Evolutionary conservation across 2,888 invertebrate genomes (phyloP).

Genomic region (Phanerotoma sp.): DNA sequence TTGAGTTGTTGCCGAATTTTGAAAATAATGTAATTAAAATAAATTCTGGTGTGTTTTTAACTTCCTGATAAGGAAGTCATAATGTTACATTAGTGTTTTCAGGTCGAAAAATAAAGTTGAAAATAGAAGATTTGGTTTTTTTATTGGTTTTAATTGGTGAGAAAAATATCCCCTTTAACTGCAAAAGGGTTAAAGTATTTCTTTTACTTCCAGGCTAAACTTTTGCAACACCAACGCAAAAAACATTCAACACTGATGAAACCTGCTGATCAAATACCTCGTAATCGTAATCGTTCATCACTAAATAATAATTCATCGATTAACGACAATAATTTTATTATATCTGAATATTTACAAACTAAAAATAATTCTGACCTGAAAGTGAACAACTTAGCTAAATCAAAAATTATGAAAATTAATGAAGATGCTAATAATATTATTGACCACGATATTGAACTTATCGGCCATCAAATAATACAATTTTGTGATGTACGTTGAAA

Average conservation of each 20-base stretch:
- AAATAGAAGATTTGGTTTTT: no score
- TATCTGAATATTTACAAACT: slow-evolving; percentile 42
- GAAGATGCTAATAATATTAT: slow-evolving; percentile 43
- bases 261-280: slow-evolving; percentile 53
- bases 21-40: no score
- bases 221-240: slow-evolving; percentile 70
- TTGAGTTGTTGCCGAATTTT: no score
- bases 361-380: slow-evolving; percentile 38
- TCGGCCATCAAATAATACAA: slow-evolving; percentile 50
- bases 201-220: slow-evolving; percentile 59
- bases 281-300: slow-evolving; percentile 50
- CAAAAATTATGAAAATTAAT: slow-evolving; percentile 46
- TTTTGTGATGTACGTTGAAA: slow-evolving; percentile 55
- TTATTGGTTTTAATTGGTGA: no score
- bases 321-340: slow-evolving; percentile 41
- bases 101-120: no score
- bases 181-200: no score
- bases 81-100: no score
- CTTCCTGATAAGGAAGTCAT: no score
- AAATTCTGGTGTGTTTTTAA: no score
- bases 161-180: no score
- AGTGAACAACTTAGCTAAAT: slow-evolving; percentile 41
- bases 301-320: slow-evolving; percentile 47
- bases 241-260: slow-evolving; percentile 62
- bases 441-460: slow-evolving; percentile 38